These are phyloP conservation scores for Altica lythri DNA, from an alignment of 2,888 invertebrate species.

Conservation along the genomic window DNA sequence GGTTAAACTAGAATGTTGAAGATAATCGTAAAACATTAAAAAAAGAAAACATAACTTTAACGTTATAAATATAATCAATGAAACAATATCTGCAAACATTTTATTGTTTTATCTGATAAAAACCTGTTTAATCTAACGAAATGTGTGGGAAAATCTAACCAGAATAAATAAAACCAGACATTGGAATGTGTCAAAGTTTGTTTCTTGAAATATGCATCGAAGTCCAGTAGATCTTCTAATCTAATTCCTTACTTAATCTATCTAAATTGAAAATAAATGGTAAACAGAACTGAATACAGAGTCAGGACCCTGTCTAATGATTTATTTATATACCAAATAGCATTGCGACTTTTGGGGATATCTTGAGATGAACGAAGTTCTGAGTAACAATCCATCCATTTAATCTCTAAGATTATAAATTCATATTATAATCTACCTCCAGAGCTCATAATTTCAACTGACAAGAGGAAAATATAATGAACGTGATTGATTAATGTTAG, in stretches of 20 bases:
- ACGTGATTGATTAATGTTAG: conserved; percentile 13
- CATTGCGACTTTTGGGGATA: background rate
- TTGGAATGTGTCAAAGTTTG: too few species aligned
- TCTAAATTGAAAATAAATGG: conserved; percentile 2
- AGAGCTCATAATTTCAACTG: conserved; percentile 6
- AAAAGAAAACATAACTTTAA: too few species aligned
- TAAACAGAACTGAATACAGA: background rate
- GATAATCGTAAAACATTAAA: too few species aligned
- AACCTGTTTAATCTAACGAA: too few species aligned
- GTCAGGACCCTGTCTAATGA: background rate
- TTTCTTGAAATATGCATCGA: background rate
- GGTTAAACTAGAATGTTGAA: too few species aligned
- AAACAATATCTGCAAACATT: too few species aligned
- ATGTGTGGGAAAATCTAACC: too few species aligned
- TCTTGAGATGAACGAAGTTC: background rate
- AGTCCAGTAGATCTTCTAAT: too few species aligned
- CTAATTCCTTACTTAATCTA: background rate
- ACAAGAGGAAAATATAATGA: conserved; percentile 8
- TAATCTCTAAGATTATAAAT: conserved; percentile 1
- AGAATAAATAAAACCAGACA: too few species aligned
- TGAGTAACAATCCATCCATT: conserved; percentile 1
- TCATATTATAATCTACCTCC: background rate
- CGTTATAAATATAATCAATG: too few species aligned
- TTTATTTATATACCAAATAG: conserved; percentile 1
- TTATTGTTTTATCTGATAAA: too few species aligned